Percentiles rank a stretch among this genome's conserved stretches.
Evolutionary conservation across 2,113 vertebrate genomes (phyloP).

Genomic region (Apeltes quadracus): DNA sequence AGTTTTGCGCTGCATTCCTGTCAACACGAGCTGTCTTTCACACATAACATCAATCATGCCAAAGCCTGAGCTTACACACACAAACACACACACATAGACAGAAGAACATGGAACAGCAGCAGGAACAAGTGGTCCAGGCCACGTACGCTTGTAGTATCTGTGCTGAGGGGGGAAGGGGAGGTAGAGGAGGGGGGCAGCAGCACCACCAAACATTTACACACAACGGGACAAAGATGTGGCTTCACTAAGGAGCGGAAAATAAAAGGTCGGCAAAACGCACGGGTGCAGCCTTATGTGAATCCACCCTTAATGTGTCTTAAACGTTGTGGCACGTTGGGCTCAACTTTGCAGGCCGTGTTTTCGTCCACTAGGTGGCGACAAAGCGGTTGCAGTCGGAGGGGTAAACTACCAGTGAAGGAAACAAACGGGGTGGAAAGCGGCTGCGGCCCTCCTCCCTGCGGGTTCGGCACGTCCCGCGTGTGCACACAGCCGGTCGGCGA

Average conservation of each 20-base stretch:
- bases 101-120: too few species aligned
- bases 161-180: neutral
- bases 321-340: neutral
- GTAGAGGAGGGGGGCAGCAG: neutral
- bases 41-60: slow-evolving; percentile 39
- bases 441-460: slow-evolving; percentile 21
- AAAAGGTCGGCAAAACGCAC: neutral
- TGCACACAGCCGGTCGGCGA: slow-evolving; percentile 12
- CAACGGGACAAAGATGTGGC: slow-evolving; percentile 1
- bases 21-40: slow-evolving; percentile 18
- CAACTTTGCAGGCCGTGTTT: neutral
- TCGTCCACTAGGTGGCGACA: slow-evolving; percentile 59
- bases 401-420: neutral
- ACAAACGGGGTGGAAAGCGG: slow-evolving; percentile 25
- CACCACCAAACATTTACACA: slow-evolving; percentile 10
- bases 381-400: slow-evolving; percentile 14
- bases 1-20: slow-evolving; percentile 62
- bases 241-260: slow-evolving; percentile 31
- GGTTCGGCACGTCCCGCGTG: neutral
- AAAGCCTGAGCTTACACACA: slow-evolving; percentile 33
- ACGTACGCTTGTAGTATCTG: neutral
- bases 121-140: neutral
- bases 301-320: slow-evolving; percentile 31
- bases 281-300: slow-evolving; percentile 19
- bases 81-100: slow-evolving; percentile 3